Base-by-base conservation (phyloP, 1,140 invertebrate genomes). In the Centruroides sculpturatus region DNA sequence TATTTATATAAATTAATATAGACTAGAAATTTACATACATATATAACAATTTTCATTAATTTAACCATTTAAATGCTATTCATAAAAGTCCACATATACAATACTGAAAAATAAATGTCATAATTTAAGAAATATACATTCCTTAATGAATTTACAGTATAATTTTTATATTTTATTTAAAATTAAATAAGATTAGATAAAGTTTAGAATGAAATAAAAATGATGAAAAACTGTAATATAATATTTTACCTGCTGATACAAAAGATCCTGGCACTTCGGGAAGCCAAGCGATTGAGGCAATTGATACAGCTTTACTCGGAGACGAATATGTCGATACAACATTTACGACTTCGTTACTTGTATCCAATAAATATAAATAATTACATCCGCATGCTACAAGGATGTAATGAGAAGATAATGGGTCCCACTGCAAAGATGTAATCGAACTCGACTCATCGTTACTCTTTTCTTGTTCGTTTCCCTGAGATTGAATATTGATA, bases 221-320 rank as follows among this genome's bases (percentile, higher is more conserved):
- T 23, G 23, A 23, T 23, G 23, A 23, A 23, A 23, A 23, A 23
- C 23, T 58, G 58, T 56, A n/a, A 35, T 59, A 53, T 60, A 61
- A 56, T 52, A 10, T 59, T 67, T 62, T 64, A 75, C 75, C 74
- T 60, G 74, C 75, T 47, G 76, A 74, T 11, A 78, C 66, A 70
- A 78, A 78, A 70, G 78, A 74, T 48, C 77, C 77, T 8, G 77
- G 75, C 34, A 75, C 75, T 55, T 69, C 68, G 7, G 67, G 66
- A 11, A 78, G 67, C 77, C 77, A 78, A 8, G 73, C 69, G 6
- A 77, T 55, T 7, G 70, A 72, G 53, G 71, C 69, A 35, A 73
- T 69, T 35, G 70, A 62, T 34, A 71, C 66, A 6, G 75, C 73
- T 35, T 70, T 71, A 61, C 72, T 72, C 1, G 76, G 76, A 34